Percentiles rank a stretch among this genome's conserved stretches.
These are phyloP conservation scores for Orius insidiosus DNA, from an alignment of 1,140 invertebrate species.

Conservation along the genomic window DNA sequence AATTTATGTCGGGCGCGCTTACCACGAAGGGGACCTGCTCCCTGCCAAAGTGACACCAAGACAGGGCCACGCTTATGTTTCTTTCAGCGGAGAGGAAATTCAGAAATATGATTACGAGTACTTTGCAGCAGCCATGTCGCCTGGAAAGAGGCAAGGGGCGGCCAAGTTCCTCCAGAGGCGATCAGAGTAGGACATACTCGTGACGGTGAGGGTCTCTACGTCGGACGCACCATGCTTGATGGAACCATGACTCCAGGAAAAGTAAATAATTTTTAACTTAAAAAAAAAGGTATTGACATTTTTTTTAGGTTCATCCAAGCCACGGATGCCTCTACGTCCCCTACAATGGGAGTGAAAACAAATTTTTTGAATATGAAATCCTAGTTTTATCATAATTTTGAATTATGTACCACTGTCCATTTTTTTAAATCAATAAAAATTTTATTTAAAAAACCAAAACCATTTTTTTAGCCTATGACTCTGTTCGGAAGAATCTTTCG, in stretches of 20 bases:
- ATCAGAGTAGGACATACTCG: conserved; percentile 37
- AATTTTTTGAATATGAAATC: not conserved
- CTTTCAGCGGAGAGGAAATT: conserved; percentile 42
- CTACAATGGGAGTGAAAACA: not conserved
- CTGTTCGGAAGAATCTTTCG: too few species aligned
- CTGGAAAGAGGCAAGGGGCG: conserved; percentile 39
- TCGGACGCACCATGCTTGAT: conserved; percentile 40
- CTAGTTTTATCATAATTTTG: not conserved
- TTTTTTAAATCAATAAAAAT: too few species aligned
- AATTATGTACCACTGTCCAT: too few species aligned
- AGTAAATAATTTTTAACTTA: too few species aligned
- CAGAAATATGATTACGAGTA: conserved; percentile 44
- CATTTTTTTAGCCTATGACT: too few species aligned
- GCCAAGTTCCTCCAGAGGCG: conserved; percentile 39
- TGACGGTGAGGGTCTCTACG: conserved; percentile 45
- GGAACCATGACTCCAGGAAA: conserved; percentile 52
- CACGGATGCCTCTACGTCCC: not conserved
- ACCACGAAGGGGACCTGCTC: conserved; percentile 49
- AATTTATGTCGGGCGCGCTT: conserved; percentile 56
- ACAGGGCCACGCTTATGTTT: conserved; percentile 43
- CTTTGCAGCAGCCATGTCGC: conserved; percentile 37
- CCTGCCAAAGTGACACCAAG: conserved; percentile 58
- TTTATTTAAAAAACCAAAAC: not conserved
- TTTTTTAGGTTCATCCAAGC: too few species aligned
- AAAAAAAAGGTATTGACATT: too few species aligned